Base-by-base conservation (phyloP, 2,888 invertebrate genomes). In the Pycnomerus fuliginosus region DNA sequence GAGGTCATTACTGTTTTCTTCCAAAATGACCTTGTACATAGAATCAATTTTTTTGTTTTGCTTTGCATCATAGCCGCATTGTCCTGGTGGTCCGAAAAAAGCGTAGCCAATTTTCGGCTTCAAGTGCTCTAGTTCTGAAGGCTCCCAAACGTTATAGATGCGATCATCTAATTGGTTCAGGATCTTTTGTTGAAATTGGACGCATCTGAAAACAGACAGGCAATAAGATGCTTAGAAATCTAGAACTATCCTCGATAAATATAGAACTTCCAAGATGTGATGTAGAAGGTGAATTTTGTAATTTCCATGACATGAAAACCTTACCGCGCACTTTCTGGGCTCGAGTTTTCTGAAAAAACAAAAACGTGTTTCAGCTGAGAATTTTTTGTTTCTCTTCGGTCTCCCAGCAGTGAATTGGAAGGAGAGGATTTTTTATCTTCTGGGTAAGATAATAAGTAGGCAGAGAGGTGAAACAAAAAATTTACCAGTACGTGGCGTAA, bases 41-140 rank as follows among this genome's bases (percentile, higher is more conserved):
- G 34, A 40, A 2, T 61, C 52, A n/a, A 66, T 62, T 36, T 52
- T 43, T 40, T 56, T 52, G 3, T 54, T 48, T 28, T 61, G 52
- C 37, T 64, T 60, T 16, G 53, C 16, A 10, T 55, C 50, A 44
- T 69, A 67, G n/a, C n/a, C n/a, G 8, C 76, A 76, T 12, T 71
- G 46, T 38, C 64, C 68, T 1, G 80, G 80, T 30, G 75, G 71
- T 2, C 80, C 80, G 64, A 71, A 78, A 29, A 79, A 64, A 8
- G 78, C 78, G 68, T 74, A 80, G 16, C 75, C 78, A 44, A 80
- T 73, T 67, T 80, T 80, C 54, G 76, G 70, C 27, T 76, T 65
- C 28, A 80, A 65, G 51, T 73, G 68, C 46, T 74, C 73, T 44
- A 76, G 72, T 49, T 79, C 74, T 36, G 67, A 59, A 53, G 65